Conservation (phyloP, 2,797 vertebrate genomes). For the Sylvilagus floridanus region DNA sequence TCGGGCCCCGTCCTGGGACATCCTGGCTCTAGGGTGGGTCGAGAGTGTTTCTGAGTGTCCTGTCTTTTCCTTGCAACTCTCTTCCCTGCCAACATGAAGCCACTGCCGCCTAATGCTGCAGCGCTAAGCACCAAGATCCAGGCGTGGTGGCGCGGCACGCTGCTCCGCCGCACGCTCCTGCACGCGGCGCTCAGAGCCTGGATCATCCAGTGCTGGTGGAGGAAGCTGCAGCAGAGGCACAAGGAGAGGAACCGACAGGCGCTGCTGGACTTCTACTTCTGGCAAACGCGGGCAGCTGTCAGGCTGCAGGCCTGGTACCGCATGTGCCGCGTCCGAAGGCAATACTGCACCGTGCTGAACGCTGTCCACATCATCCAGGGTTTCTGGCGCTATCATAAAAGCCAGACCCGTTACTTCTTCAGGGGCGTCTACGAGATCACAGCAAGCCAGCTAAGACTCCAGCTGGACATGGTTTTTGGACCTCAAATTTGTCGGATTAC, state of each 20-base stretch:
- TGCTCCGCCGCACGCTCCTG: constrained; percentile 40
- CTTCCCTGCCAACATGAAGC: background rate
- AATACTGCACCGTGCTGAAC: background rate
- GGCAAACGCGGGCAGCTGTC: background rate
- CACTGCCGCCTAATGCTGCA: rapidly evolving
- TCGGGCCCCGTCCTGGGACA: background rate
- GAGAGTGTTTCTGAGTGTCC: background rate
- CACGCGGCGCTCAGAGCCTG: background rate
- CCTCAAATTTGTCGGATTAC: constrained; percentile 49
- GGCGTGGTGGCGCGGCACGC: constrained; percentile 75
- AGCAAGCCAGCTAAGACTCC: background rate
- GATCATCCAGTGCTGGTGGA: constrained; percentile 80
- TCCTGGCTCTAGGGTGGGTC: background rate
- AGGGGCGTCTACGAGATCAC: constrained; percentile 40
- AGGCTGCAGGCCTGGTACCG: constrained; percentile 71
- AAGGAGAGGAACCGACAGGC: background rate
- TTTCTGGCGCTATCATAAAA: constrained; percentile 40
- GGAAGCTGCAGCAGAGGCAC: rapidly evolving
- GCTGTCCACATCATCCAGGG: constrained; percentile 56
- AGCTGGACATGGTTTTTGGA: constrained; percentile 50
- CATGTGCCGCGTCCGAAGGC: background rate
- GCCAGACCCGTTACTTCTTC: constrained; percentile 3
- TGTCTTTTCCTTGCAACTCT: background rate
- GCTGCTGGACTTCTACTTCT: rapidly evolving
- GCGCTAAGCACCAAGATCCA: constrained; percentile 10